A percentile compares a stretch with the other conserved stretches of the same genome.
These are phyloP conservation scores for Zaprionus davidi DNA, from an alignment of 1,140 invertebrate species.

Conservation along the genomic window DNA sequence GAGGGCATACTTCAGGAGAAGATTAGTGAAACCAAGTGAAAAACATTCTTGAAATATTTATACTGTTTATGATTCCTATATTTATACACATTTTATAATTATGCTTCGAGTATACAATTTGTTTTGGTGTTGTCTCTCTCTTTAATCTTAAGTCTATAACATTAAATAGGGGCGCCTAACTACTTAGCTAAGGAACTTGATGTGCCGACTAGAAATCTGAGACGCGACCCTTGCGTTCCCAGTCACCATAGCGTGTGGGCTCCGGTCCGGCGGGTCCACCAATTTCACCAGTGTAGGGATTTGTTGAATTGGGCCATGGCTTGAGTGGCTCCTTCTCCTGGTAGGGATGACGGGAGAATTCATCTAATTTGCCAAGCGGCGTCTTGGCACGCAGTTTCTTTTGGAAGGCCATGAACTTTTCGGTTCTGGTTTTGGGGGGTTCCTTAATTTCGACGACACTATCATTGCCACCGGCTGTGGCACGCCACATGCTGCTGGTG, in stretches of 20 bases:
- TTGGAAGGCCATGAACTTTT: constrained; percentile 85
- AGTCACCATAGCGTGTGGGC: constrained; percentile 99
- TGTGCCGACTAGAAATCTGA: constrained; percentile 90
- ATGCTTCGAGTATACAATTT: constrained; percentile 47
- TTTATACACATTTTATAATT: constrained; percentile 40
- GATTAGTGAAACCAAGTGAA: constrained; percentile 6
- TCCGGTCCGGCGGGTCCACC: constrained; percentile 98
- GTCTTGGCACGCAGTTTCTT: constrained; percentile 88
- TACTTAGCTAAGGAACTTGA: constrained; percentile 38
- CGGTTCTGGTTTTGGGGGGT: constrained; percentile 59
- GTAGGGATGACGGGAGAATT: constrained; percentile 89
- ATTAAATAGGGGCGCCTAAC: constrained; percentile 49
- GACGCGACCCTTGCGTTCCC: constrained; percentile 99
- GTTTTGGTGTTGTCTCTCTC: constrained; percentile 32
- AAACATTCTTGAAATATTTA: constrained; percentile 43
- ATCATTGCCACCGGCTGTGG: constrained; percentile 37
- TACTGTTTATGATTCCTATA: constrained; percentile 44
- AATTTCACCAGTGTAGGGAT: constrained; percentile 92
- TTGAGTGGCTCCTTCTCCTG: constrained; percentile 94
- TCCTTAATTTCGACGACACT: constrained; percentile 65
- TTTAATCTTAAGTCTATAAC: constrained; percentile 42
- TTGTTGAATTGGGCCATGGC: constrained; percentile 94
- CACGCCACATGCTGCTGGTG: constrained; percentile 50
- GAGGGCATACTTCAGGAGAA: constrained; percentile 37
- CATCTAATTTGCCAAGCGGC: constrained; percentile 87